Conservation (phyloP, 2,888 invertebrate species). For the Dynastes hyllus region DNA sequence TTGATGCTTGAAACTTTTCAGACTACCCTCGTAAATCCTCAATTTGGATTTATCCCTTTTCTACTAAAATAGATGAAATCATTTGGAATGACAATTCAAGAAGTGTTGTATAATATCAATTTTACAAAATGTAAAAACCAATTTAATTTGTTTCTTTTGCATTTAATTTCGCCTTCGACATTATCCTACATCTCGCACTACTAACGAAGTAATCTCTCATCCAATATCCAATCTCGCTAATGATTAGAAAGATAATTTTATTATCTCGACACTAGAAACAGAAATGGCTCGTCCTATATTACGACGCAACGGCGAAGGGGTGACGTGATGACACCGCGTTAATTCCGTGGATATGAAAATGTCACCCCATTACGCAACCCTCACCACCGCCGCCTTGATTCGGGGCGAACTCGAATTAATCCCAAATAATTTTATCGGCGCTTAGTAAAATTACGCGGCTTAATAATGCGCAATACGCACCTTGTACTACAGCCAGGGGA, state of each 20-base stretch:
- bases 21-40: no score
- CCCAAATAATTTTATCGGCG: slow-evolving; percentile 56
- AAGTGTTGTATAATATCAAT: no score
- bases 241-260: slow-evolving; percentile 46
- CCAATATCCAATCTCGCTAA: slow-evolving; percentile 51
- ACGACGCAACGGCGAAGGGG: slow-evolving; percentile 11
- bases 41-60: no score
- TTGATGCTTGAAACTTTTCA: no score
- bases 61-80: no score
- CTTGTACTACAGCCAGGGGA: slow-evolving; percentile 42
- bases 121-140: no score
- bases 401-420: slow-evolving; percentile 52
- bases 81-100: no score
- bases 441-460: slow-evolving; percentile 56
- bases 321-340: slow-evolving; percentile 6
- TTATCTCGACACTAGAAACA: slow-evolving; percentile 40
- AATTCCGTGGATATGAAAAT: slow-evolving; percentile 48
- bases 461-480: slow-evolving; percentile 47
- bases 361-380: slow-evolving; percentile 49
- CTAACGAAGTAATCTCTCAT: slow-evolving; percentile 44
- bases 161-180: background rate
- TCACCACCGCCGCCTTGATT: background rate
- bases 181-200: background rate
- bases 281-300: slow-evolving; percentile 16
- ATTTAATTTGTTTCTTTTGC: no score